A percentile compares a stretch with the other conserved stretches of the same genome.
These are phyloP conservation scores for Calycopis cecrops DNA, from an alignment of 1,140 invertebrate genomes.

Conservation along the genomic window DNA sequence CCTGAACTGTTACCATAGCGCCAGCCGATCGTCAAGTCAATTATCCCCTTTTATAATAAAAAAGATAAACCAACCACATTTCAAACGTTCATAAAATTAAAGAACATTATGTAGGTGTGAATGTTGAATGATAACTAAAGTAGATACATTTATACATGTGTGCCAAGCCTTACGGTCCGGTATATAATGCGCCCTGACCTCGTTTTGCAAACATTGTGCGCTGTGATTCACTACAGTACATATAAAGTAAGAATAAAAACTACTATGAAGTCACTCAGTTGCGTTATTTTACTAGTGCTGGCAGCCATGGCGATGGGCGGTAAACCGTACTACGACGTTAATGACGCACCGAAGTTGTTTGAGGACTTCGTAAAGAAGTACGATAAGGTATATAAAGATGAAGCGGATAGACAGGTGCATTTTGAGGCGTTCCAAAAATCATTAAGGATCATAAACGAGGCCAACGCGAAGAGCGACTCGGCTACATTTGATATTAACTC, in stretches of 20 bases:
- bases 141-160: too few species aligned
- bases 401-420: constrained; percentile 27
- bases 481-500: constrained; percentile 6
- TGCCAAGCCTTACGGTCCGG: too few species aligned
- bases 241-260: not conserved
- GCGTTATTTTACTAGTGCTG: constrained; percentile 15
- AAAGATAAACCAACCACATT: too few species aligned
- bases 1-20: too few species aligned
- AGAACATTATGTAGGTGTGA: too few species aligned
- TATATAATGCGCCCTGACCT: too few species aligned
- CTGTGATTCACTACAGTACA: too few species aligned
- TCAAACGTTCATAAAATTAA: too few species aligned
- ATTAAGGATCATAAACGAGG: not conserved
- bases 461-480: not conserved
- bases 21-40: too few species aligned
- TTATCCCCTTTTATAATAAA: too few species aligned
- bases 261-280: constrained; percentile 9
- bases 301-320: not conserved
- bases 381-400: constrained; percentile 29
- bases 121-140: too few species aligned
- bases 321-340: constrained; percentile 7
- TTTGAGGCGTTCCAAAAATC: constrained; percentile 7
- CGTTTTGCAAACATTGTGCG: too few species aligned
- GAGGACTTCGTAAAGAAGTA: constrained; percentile 27
- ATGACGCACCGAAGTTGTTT: constrained; percentile 27